These are phyloP conservation scores for Drosophila koepferae DNA, from an alignment of 2,888 invertebrate species.

Conservation along the genomic window DNA sequence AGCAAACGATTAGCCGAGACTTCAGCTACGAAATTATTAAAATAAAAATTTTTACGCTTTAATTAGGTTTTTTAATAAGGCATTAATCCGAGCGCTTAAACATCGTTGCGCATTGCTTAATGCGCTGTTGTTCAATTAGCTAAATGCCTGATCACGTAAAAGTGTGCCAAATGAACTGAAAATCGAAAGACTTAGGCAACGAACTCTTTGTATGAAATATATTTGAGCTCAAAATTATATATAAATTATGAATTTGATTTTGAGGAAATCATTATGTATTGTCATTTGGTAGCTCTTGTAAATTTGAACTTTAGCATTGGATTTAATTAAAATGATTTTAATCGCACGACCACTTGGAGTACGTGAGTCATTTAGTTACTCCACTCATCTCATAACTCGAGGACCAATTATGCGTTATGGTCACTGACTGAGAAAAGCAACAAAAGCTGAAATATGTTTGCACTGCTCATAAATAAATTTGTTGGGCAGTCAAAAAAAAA, in stretches of 20 bases:
- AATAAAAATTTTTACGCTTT: conserved; percentile 49
- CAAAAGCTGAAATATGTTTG: conserved; percentile 69
- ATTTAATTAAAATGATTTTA: conserved; percentile 47
- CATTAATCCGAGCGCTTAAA: conserved; percentile 37
- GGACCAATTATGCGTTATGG: conserved; percentile 70
- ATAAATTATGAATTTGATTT: not conserved
- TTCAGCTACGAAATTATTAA: conserved; percentile 52
- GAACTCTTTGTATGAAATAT: not conserved
- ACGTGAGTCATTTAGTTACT: conserved; percentile 56
- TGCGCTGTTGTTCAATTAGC: conserved; percentile 18
- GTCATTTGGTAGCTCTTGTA: not conserved
- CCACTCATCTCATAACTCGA: conserved; percentile 55
- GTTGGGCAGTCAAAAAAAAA: conserved; percentile 57
- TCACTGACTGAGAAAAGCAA: conserved; percentile 35
- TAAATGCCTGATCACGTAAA: conserved; percentile 9
- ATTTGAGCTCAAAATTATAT: not conserved
- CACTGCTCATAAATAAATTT: conserved; percentile 72
- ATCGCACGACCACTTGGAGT: conserved; percentile 36
- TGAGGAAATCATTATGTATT: not conserved
- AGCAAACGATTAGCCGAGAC: conserved; percentile 58
- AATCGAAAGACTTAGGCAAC: conserved; percentile 4
- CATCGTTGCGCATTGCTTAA: conserved; percentile 36
- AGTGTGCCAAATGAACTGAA: not conserved
- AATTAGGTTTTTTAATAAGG: conserved; percentile 64
- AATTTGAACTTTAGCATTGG: conserved; percentile 15